Base-by-base conservation (phyloP, 2,113 vertebrate genomes). In the Neomonachus schauinslandi region DNA sequence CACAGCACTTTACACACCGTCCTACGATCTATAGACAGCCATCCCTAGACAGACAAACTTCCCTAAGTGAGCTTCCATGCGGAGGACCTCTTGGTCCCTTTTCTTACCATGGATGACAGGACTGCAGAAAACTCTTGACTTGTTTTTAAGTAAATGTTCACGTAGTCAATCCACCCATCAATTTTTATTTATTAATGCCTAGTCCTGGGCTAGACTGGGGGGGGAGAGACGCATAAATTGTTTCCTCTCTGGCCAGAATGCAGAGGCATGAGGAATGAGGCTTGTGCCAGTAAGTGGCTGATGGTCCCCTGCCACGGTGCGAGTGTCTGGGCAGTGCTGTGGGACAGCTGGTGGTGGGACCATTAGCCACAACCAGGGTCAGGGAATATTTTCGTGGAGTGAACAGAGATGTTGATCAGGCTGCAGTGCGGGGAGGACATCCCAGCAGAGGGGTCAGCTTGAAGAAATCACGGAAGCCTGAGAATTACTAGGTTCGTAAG, bases 111-210 rank as follows among this genome's bases (percentile, higher is more conserved):
- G 13, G n/a, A 14, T 55, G n/a, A 71, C 2, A 57, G 15, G 36
- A 69, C 28, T 81, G 46, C 42, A 42, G 77, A 71, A 67, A 51
- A 36, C 74, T 67, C 67, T 79, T 79, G 65, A 71, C 39, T 42
- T 46, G 15, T 79, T 89, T 81, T 93, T 79, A 82, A 53, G 26
- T 89, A 57, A 74, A 22, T 95, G 22, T 53, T 77, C 77, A 71
- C 85, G 49, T 91, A 84, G 42, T 94, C 77, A 72, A 93, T 74
- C 16, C 3, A 36, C 33, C 22, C 53, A 9, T 74, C 59, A 61
- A 14, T 42, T 83, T 80, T 67, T 86, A n/a, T 39, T 90, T 77
- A 87, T 6, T 76, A 59, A 76, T 71, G 57, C 57, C 36, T 53
- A 1, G 11, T 76, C 51, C 24, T 33, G 59, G 72, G 14, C 24